Base-by-base conservation (phyloP, 2,113 vertebrate genomes). In the Cervus canadensis region DNA sequence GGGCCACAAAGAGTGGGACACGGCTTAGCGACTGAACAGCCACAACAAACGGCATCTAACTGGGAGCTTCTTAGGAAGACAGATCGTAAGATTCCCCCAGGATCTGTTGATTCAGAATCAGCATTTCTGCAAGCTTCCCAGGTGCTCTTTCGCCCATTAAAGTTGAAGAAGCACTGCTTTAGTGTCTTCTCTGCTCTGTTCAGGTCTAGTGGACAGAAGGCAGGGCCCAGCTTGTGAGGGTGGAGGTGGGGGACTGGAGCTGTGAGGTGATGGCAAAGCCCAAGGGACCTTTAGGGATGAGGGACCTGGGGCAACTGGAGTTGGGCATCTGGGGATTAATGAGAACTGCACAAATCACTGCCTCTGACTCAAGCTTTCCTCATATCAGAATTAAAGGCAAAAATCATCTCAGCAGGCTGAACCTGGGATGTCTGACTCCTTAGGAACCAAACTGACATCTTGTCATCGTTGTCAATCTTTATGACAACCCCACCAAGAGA, bases 401-500 rank as follows among this genome's bases (percentile, higher is more conserved):
- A 92, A 92, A 30, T 62, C 93, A 28, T 91, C 82, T 87, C 91
- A 7, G 48, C 2, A 0, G 85, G 60, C 94, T 83, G n/a, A 85
- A 89, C 91, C 64, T 16, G 85, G 89, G 76, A 56, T 4, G 50
- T 30, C 86, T 85, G 86, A 50, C 76, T 97, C 83, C 86, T 67
- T 25, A 83, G 93, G 82, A 93, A 40, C 91, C 21, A 7, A 88
- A 33, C 88, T 89, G 97, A 93, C 89, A 84, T 60, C 95, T 84
- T 93, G 96, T 98, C 98, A 93, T 36, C 56, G 0, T 59, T 93
- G 97, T 91, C 96, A 97, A 86, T 84, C 96, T 40, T 50, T 11
- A 30, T 87, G 97, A 97, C 96, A 97, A 62, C 13, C 57, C 71
- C 93, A 59, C 93, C 95, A 43, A 57, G 97, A 87, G 52, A 40